Evolutionary conservation across 2,797 vertebrate species (phyloP), one percentile per base, ranked within the genome.

Genomic region (Carduelis carduelis): DNA sequence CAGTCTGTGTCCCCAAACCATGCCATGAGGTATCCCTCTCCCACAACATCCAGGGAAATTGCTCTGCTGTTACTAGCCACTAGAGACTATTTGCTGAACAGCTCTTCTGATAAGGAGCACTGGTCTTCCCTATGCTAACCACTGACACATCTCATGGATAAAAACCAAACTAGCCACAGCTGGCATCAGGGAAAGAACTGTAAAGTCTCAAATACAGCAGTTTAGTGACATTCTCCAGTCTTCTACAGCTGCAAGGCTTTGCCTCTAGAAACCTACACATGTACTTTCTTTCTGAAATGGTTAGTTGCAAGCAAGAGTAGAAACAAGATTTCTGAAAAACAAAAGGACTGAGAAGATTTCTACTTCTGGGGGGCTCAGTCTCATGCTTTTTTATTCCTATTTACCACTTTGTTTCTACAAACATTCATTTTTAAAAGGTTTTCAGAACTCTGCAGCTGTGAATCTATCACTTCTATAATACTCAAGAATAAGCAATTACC

Each of bases 321-420:
- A 20, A 84, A 70, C 6, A 63, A 44, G 11, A 8, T 32, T 34
- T 4, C 28, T 21, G 18, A 66, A 76, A 82, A 79, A 35, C n/a
- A 59, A 55, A 71, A 50, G 3, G n/a, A 84, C 21, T 28, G 16
- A 68, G 28, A 84, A 44, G 12, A 43, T 60, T 70, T 59, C 44
- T 90, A 4, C 13, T 65, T 66, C 16, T 2, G 4, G 2, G 6
- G 9, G 1, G 3, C 13, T 66, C 6, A 2, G 11, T 57, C 11
- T 85, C 26, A 34, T 12, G 32, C 43, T 57, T 87, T 49, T 66
- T 83, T 49, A 55, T 37, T 89, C 41, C 14, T 52, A 8, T 30
- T 55, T 61, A 56, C 6, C 21, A 30, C 12, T 44, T 37, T 19
- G 16, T 69, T 87, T 55, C 28, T n/a, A 77, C 30, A 37, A 57